Conservation (phyloP, 2,113 vertebrate genomes). For the Carollia perspicillata region DNA sequence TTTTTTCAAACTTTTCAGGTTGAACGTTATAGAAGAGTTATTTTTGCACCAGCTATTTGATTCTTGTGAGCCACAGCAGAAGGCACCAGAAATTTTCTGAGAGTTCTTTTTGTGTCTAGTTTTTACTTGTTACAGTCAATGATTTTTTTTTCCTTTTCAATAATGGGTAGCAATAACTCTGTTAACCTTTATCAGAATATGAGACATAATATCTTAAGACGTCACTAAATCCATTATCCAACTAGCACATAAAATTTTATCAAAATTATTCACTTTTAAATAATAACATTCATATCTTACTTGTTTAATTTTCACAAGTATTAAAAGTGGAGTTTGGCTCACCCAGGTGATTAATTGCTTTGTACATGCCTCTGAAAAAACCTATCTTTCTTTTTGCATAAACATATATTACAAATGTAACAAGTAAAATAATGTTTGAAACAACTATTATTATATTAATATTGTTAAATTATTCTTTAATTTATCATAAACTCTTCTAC, state of each 20-base stretch:
- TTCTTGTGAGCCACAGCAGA: neutral
- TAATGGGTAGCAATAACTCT: neutral
- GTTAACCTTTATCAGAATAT: neutral
- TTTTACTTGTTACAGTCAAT: neutral
- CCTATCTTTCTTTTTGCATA: neutral
- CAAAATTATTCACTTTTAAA: neutral
- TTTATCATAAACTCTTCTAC: neutral
- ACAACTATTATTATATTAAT: neutral
- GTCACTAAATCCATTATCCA: neutral
- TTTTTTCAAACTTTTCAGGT: neutral
- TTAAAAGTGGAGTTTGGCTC: neutral
- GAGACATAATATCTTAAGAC: neutral
- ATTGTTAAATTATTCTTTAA: neutral
- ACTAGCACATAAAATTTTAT: neutral
- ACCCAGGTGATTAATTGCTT: neutral
- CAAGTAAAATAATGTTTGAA: neutral
- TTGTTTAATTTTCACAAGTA: neutral
- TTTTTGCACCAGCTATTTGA: neutral
- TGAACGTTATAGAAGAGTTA: neutral
- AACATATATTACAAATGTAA: neutral
- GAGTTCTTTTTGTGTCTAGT: neutral
- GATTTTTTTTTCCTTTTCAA: neutral
- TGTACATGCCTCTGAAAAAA: neutral
- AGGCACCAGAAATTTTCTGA: neutral
- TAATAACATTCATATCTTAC: neutral